Percentiles rank a stretch among this genome's conserved stretches.
Conservation (phyloP, 30 jellyfish, hydroid and myxozoan species). For the Aurelia sp. region DNA sequence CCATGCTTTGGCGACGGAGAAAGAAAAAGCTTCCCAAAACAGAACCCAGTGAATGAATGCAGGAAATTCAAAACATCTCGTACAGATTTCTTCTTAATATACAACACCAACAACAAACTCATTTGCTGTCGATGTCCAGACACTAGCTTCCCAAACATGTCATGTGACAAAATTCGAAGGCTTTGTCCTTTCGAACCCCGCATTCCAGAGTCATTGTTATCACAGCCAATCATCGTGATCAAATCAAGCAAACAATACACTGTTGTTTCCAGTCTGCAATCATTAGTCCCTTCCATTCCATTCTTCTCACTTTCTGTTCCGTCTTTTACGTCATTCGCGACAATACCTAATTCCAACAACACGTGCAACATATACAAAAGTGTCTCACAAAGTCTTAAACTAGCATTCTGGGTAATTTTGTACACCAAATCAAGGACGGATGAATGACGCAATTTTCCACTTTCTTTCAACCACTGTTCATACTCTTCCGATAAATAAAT, state of each 20-base stretch:
- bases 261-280: constrained; percentile 34
- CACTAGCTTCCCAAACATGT: constrained; percentile 46
- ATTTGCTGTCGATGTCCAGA: constrained; percentile 24
- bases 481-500: constrained; percentile 35
- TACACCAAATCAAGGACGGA: constrained; percentile 34
- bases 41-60: constrained; percentile 63
- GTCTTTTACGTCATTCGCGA: background rate
- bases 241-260: constrained; percentile 61
- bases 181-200: constrained; percentile 86
- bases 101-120: constrained; percentile 29
- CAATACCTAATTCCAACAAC: constrained; percentile 49
- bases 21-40: constrained; percentile 34
- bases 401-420: constrained; percentile 38
- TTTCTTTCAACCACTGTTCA: constrained; percentile 42
- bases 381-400: constrained; percentile 46
- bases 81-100: constrained; percentile 20
- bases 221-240: constrained; percentile 85
- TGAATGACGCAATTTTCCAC: constrained; percentile 33
- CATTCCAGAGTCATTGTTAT: constrained; percentile 65
- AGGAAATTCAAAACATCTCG: constrained; percentile 28
- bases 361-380: constrained; percentile 46
- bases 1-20: constrained; percentile 27
- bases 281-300: constrained; percentile 1
- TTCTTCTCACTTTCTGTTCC: background rate
- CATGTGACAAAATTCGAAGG: constrained; percentile 66